phyloP scores from a whole-genome alignment of 2,113 vertebrate species.

The Elachura formosa region DNA sequence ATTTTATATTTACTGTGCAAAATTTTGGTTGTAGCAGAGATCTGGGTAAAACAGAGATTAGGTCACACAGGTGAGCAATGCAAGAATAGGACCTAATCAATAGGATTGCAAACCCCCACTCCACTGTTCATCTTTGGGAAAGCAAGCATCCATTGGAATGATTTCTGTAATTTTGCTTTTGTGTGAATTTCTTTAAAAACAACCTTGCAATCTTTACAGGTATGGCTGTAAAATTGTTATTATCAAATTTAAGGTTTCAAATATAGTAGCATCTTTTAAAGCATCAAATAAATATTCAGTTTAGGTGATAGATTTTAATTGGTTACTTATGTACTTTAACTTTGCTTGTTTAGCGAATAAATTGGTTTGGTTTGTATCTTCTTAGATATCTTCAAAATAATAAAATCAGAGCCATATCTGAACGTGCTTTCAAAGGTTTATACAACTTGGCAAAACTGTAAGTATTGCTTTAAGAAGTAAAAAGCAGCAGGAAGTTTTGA shows the following conservation, averaged over 20 bases:
- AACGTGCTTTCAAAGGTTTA: slow-evolving; percentile 87
- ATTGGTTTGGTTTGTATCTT: not conserved
- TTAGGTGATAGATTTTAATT: not conserved
- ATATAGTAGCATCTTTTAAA: not conserved
- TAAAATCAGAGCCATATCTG: slow-evolving; percentile 79
- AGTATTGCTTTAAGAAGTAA: slow-evolving; percentile 56
- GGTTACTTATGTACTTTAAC: not conserved
- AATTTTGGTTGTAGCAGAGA: not conserved
- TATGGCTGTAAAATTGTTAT: not conserved
- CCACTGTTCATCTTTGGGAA: not conserved
- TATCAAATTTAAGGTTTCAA: not conserved
- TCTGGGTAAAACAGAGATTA: not conserved
- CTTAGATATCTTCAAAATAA: slow-evolving; percentile 90
- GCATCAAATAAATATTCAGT: not conserved
- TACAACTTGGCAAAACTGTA: slow-evolving; percentile 88
- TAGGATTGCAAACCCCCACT: rapidly evolving
- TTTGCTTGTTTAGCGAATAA: not conserved
- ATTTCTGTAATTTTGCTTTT: not conserved
- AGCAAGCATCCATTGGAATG: not conserved
- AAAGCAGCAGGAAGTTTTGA: not conserved
- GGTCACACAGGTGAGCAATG: not conserved
- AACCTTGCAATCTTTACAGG: not conserved
- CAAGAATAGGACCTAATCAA: not conserved
- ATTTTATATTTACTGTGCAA: not conserved
- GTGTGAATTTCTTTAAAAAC: not conserved